Evolutionary conservation across 1,140 invertebrate genomes (phyloP), one percentile per base, ranked within the genome.

Genomic region (Euschistus heros): DNA sequence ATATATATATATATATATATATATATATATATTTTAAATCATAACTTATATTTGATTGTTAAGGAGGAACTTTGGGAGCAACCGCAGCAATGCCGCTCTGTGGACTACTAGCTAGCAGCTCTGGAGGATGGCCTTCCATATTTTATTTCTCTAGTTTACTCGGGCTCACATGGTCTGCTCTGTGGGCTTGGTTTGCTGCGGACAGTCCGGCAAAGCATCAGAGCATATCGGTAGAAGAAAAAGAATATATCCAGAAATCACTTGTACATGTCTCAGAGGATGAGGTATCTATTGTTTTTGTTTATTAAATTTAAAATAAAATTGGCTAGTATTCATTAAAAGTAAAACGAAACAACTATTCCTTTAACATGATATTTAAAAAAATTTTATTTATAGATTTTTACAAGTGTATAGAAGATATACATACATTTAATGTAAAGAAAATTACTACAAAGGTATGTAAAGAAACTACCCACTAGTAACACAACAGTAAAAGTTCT

Each of bases 41-140:
- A 10, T 44, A 44, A 44, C 18, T 55, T 55, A 10, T 55, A 18
- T 55, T 24, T 50, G 1, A 50, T 50, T 6, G 1, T n/a, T 18
- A 8, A 64, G 70, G 76, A 44, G 71, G 72, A 2, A 71, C 73
- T 17, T 68, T 76, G 18, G 75, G 74, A 63, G 74, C 75, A 50
- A 82, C 91, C 71, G 74, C 75, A 1, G 77, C 76, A 71, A 72
- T 75, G 72, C 81, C 81, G 26, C 79, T 80, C 65, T 80, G 82
- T 66, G 84, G 85, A 0, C 76, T 80, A 26, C 74, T 86, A 13
- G 63, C 66, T 0, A 63, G 59, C 17, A 63, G 66, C 17, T 18
- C 26, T 27, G 63, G 63, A 6, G 68, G 68, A n/a, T 69, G 68
- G 68, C 68, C 68, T n/a, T 65, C 66, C 18, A 64, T 67, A 30